phyloP scores from a whole-genome alignment of 2,797 vertebrate genomes.

The Glyptemys insculpta region DNA sequence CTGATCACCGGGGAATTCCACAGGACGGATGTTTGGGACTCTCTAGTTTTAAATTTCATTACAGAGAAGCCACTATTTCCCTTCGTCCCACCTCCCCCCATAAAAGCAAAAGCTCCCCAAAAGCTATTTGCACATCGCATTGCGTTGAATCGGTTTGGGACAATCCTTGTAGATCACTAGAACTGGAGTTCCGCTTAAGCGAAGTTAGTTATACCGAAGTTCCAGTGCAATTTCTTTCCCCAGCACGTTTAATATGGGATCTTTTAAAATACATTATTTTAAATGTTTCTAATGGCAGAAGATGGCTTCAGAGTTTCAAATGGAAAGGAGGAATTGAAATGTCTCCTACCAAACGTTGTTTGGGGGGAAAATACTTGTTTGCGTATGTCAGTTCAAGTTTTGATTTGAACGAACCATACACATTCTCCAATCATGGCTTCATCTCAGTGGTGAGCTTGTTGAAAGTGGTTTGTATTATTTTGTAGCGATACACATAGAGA shows the following conservation, averaged over 20 bases:
- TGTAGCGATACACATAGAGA: rapidly evolving
- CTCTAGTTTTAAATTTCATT: not conserved
- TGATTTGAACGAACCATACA: rapidly evolving
- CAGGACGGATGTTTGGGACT: not conserved
- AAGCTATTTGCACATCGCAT: not conserved
- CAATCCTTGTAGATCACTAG: not conserved
- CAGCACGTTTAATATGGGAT: not conserved
- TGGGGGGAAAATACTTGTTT: rapidly evolving
- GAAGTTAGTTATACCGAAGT: not conserved
- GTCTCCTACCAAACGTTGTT: not conserved
- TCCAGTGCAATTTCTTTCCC: not conserved
- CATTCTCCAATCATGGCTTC: not conserved
- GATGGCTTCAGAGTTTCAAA: not conserved
- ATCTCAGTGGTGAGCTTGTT: rapidly evolving
- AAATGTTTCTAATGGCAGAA: rapidly evolving
- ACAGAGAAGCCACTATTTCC: not conserved
- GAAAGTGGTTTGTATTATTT: not conserved
- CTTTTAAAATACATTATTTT: not conserved
- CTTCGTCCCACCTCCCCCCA: not conserved
- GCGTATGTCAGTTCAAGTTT: not conserved
- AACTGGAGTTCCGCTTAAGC: not conserved
- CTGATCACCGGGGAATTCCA: not conserved
- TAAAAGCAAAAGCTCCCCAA: not conserved
- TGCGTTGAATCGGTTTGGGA: not conserved
- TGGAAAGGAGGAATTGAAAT: not conserved